Conservation (phyloP, 2,888 invertebrate genomes). For the Metalampra italica region DNA sequence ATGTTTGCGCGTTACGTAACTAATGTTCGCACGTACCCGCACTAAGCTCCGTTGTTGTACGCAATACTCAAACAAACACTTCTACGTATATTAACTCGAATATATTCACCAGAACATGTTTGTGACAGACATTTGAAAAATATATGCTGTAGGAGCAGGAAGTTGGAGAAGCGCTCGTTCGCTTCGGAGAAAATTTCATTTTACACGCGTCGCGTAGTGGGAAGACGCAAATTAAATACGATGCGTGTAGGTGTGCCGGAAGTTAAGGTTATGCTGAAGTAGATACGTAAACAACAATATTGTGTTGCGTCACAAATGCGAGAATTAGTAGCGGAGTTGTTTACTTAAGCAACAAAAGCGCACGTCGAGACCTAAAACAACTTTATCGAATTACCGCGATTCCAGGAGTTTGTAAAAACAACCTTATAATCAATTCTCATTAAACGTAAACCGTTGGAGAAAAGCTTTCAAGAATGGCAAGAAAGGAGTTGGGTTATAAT, state of each 20-base stretch:
- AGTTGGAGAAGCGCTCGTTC: too few species aligned
- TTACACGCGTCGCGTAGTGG: too few species aligned
- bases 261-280: too few species aligned
- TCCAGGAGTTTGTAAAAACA: background rate
- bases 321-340: too few species aligned
- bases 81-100: constrained; percentile 1
- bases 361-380: background rate
- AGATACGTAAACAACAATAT: too few species aligned
- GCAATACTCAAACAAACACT: constrained; percentile 13
- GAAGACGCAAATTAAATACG: too few species aligned
- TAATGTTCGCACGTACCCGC: constrained; percentile 15
- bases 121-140: background rate
- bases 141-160: background rate
- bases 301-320: too few species aligned
- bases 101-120: background rate
- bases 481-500: background rate
- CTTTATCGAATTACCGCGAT: too few species aligned
- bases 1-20: constrained; percentile 23
- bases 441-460: background rate
- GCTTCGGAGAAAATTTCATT: too few species aligned
- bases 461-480: background rate
- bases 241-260: too few species aligned
- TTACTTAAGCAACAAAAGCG: too few species aligned
- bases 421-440: constrained; percentile 3
- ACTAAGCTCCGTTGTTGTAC: constrained; percentile 11